Percentiles rank a stretch among this genome's conserved stretches.
Conservation (phyloP, 2,113 vertebrate genomes). For the Osmerus eperlanus region DNA sequence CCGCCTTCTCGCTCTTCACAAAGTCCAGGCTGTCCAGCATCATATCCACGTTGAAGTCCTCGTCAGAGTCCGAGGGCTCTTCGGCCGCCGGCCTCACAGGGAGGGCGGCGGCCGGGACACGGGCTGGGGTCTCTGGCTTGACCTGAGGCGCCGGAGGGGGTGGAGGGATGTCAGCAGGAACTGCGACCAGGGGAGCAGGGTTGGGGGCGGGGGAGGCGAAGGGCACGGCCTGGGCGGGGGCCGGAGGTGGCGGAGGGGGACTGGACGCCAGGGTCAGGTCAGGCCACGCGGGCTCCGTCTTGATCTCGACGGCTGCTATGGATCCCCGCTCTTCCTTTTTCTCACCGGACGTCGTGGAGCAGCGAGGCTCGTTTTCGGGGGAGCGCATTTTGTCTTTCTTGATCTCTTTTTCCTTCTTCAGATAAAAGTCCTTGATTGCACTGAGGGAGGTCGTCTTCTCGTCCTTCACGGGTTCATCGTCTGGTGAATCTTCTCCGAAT, state of each 20-base stretch:
- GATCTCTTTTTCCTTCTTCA: not conserved
- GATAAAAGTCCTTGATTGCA: not conserved
- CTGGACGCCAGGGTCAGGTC: conserved; percentile 4
- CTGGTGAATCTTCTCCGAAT: conserved; percentile 38
- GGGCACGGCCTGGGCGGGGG: conserved; percentile 3
- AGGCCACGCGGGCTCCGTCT: conserved; percentile 48
- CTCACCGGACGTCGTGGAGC: not conserved
- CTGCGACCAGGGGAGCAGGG: conserved; percentile 4
- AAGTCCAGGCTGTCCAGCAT: conserved; percentile 67
- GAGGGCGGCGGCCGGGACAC: not conserved
- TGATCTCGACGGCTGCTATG: conserved; percentile 19
- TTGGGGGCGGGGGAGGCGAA: not conserved
- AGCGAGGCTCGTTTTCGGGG: conserved; percentile 25
- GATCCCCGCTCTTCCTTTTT: not conserved
- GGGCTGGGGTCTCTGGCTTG: conserved; percentile 8
- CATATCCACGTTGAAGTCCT: conserved; percentile 66
- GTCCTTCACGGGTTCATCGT: conserved; percentile 30
- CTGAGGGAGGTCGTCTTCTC: conserved; percentile 20
- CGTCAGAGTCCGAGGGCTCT: conserved; percentile 56
- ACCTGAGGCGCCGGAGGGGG: not conserved
- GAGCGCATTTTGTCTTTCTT: conserved; percentile 7
- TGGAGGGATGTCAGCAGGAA: no score
- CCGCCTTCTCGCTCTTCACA: conserved; percentile 52
- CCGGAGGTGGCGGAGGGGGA: not conserved
- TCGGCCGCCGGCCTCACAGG: conserved; percentile 52